Evolutionary conservation across 2,113 vertebrate genomes (phyloP).

Genomic region (Lonchura striata): DNA sequence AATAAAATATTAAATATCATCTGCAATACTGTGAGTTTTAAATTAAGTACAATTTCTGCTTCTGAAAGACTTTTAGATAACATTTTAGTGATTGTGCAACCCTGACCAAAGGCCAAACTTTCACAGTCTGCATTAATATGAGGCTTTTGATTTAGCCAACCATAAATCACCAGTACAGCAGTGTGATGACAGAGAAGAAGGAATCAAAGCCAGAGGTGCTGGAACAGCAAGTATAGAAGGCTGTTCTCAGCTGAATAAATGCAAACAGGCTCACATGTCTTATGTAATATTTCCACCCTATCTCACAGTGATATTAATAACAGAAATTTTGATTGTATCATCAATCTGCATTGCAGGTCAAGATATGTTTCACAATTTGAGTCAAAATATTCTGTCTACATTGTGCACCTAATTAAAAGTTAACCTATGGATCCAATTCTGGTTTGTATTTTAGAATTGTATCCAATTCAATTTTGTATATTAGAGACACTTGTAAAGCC

Average conservation of each 20-base stretch:
- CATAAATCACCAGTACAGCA: not conserved
- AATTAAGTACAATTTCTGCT: conserved; percentile 6
- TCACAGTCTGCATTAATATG: not conserved
- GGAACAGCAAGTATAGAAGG: not conserved
- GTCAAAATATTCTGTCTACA: not conserved
- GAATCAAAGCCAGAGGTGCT: not conserved
- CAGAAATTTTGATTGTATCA: not conserved
- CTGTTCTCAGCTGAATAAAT: not conserved
- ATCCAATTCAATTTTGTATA: not conserved
- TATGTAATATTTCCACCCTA: not conserved
- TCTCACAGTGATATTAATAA: not conserved
- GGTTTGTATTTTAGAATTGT: not conserved
- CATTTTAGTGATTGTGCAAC: not conserved
- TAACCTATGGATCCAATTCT: not conserved
- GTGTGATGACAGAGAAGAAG: not conserved
- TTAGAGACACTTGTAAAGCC: not conserved
- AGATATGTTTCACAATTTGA: not conserved
- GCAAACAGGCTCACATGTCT: not conserved
- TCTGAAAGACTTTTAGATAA: conserved; percentile 5
- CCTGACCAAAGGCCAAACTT: not conserved
- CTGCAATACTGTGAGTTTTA: not conserved
- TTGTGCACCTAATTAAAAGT: not conserved
- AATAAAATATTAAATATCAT: not conserved
- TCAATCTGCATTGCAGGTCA: not conserved
- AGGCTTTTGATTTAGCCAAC: not conserved